Conservation (phyloP, 2,113 vertebrate genomes). For the Bambusicola thoracicus region DNA sequence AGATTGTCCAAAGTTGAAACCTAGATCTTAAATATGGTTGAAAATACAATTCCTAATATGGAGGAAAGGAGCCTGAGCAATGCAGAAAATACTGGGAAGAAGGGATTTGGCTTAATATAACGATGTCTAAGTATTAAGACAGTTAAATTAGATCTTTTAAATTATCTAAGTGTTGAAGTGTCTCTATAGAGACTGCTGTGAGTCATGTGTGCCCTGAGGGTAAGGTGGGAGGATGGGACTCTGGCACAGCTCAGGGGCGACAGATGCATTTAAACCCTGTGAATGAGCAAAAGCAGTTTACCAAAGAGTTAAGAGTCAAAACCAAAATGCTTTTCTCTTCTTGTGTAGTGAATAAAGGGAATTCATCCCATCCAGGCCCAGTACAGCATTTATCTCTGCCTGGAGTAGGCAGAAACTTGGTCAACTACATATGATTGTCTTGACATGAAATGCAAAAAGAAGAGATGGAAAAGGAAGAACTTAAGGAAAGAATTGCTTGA, state of each 20-base stretch:
- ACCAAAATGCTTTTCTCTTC: background rate
- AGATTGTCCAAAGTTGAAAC: background rate
- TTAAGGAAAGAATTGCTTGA: background rate
- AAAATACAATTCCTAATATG: background rate
- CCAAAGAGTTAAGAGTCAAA: background rate
- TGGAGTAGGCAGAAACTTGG: background rate
- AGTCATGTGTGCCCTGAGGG: slow-evolving; percentile 3
- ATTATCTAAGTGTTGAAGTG: slow-evolving; percentile 56
- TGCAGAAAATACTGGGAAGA: slow-evolving; percentile 22
- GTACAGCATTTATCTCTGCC: background rate
- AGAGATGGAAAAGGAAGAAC: background rate
- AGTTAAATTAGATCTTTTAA: slow-evolving; percentile 58
- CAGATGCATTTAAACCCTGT: background rate
- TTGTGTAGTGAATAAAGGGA: background rate
- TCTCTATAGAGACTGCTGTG: slow-evolving; percentile 10
- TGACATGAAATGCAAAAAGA: background rate
- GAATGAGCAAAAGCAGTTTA: background rate
- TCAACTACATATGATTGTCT: background rate
- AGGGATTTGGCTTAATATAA: slow-evolving; percentile 27
- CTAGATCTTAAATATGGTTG: background rate
- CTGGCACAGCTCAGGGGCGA: background rate
- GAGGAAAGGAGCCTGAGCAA: background rate
- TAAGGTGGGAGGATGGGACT: slow-evolving; percentile 49
- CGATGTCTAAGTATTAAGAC: slow-evolving; percentile 54
- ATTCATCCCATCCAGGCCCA: background rate